phyloP scores from a whole-genome alignment of 2,797 vertebrate genomes.

The Microhierax caerulescens region DNA sequence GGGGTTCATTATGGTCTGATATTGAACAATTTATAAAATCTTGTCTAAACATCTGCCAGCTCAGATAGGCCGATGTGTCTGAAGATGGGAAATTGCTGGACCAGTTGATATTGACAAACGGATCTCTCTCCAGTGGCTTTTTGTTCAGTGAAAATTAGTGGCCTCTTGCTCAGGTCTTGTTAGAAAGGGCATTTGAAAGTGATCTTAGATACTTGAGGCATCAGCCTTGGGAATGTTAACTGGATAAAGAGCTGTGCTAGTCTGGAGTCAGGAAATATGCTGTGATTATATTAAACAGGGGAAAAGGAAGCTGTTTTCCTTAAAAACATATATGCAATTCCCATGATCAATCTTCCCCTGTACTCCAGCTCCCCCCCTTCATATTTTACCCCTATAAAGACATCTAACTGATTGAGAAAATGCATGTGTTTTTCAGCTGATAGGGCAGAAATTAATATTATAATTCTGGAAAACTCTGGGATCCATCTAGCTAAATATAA shows the following conservation, averaged over 20 bases:
- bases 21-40: slow-evolving; percentile 99
- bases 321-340: not conserved
- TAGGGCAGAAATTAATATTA: not conserved
- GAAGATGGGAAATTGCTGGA: slow-evolving; percentile 89
- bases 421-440: not conserved
- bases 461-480: not conserved
- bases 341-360: not conserved
- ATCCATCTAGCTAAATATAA: not conserved
- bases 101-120: slow-evolving; percentile 86
- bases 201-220: slow-evolving; percentile 75
- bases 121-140: slow-evolving; percentile 83
- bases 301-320: not conserved
- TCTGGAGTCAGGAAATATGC: not conserved
- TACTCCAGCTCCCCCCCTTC: fast-evolving
- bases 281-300: not conserved
- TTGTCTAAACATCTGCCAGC: slow-evolving; percentile 98
- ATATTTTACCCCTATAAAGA: not conserved
- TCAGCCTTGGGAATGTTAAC: slow-evolving; percentile 69
- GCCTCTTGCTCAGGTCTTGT: slow-evolving; percentile 82
- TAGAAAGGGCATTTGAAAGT: slow-evolving; percentile 84
- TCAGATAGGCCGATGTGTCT: slow-evolving; percentile 86
- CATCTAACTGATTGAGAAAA: not conserved
- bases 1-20: slow-evolving; percentile 94
- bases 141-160: slow-evolving; percentile 81
- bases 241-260: slow-evolving; percentile 48